Evolutionary conservation across 2,113 vertebrate species (phyloP).

Genomic region (Polypterus bichir): DNA sequence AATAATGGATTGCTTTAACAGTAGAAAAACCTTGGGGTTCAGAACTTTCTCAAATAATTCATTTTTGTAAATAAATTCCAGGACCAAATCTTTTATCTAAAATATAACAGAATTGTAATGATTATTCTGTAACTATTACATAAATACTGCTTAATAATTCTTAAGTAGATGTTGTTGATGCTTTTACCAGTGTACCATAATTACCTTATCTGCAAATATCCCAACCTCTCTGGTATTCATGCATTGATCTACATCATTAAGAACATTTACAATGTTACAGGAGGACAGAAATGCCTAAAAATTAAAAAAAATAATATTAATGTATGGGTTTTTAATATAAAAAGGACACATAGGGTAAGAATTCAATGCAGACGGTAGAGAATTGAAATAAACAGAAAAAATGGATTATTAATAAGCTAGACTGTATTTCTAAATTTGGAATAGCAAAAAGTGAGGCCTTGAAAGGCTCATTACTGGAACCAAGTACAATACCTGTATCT

Average conservation of each 20-base stretch:
- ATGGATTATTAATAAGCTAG: not conserved
- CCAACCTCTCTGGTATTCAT: constrained; percentile 71
- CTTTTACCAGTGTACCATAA: not conserved
- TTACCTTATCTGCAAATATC: constrained; percentile 74
- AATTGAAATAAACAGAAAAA: not conserved
- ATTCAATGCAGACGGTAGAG: not conserved
- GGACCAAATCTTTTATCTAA: constrained; percentile 62
- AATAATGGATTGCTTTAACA: constrained; percentile 55
- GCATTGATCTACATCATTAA: constrained; percentile 69
- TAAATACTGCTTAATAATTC: no score
- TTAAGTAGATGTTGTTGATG: no score
- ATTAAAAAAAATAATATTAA: constrained; percentile 3
- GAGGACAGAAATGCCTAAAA: constrained; percentile 63
- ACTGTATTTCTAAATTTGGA: no score
- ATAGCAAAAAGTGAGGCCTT: no score
- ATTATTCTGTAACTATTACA: no score
- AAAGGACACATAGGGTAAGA: not conserved
- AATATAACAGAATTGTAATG: not conserved
- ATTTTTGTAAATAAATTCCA: constrained; percentile 53
- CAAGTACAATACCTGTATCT: no score
- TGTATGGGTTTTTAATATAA: not conserved
- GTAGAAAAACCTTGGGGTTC: constrained; percentile 60
- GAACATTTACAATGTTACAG: constrained; percentile 46
- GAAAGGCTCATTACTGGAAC: no score
- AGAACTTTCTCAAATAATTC: constrained; percentile 56